Evolutionary conservation across 1,140 invertebrate genomes (phyloP).

Genomic region (Lepidurus couesii): DNA sequence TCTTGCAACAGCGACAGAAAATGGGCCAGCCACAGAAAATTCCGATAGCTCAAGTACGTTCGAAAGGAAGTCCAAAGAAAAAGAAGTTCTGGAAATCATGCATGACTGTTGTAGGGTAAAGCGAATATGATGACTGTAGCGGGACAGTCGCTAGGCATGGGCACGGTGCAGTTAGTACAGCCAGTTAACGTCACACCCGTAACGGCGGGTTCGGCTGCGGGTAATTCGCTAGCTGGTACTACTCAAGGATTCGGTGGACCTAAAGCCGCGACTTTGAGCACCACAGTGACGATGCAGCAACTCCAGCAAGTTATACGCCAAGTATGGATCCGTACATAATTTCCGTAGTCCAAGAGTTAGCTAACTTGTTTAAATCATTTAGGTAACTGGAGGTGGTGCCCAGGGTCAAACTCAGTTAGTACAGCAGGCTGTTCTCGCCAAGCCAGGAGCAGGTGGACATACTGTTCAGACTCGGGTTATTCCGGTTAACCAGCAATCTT

Average conservation of each 20-base stretch:
- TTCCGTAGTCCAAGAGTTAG: neutral
- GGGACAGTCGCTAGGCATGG: slow-evolving; percentile 36
- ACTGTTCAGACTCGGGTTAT: slow-evolving; percentile 48
- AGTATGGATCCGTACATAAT: slow-evolving; percentile 38
- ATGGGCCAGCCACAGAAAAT: slow-evolving; percentile 51
- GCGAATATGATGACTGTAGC: neutral
- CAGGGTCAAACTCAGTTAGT: slow-evolving; percentile 47
- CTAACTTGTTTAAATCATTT: neutral
- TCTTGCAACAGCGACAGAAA: slow-evolving; percentile 49
- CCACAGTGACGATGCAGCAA: slow-evolving; percentile 66
- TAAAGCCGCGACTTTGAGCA: slow-evolving; percentile 52
- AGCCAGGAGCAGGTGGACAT: slow-evolving; percentile 37
- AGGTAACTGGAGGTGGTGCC: neutral
- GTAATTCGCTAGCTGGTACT: neutral
- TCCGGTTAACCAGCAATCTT: slow-evolving; percentile 46
- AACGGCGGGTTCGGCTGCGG: neutral
- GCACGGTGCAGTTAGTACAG: slow-evolving; percentile 53
- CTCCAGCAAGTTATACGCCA: slow-evolving; percentile 68
- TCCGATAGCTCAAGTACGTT: slow-evolving; percentile 51
- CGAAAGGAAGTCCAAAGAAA: neutral
- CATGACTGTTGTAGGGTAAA: neutral
- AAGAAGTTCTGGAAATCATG: neutral
- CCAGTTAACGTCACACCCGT: slow-evolving; percentile 28
- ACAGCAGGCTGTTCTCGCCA: slow-evolving; percentile 45
- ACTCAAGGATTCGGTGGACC: slow-evolving; percentile 41